Percentiles rank a stretch among this genome's conserved stretches.
phyloP scores from a whole-genome alignment of 2,888 invertebrate species.

The Seladonia tumulorum region DNA sequence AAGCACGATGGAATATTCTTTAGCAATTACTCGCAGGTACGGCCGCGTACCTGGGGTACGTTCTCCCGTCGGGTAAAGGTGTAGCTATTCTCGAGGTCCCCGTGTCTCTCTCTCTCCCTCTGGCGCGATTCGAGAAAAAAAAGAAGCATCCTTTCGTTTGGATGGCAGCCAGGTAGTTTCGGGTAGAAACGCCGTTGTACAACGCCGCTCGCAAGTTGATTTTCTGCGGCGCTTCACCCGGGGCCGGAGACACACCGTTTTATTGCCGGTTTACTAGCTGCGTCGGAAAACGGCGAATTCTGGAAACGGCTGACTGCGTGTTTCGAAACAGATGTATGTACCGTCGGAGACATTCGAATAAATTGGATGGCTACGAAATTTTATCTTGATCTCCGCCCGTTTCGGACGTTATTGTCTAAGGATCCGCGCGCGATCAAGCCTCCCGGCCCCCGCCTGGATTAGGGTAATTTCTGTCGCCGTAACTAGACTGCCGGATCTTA shows the following conservation, averaged over 20 bases:
- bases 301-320: constrained; percentile 12
- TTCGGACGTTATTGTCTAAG: constrained; percentile 6
- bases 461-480: background rate
- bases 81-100: background rate
- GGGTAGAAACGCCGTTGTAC: background rate
- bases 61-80: background rate
- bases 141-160: constrained; percentile 33
- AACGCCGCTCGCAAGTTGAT: constrained; percentile 15
- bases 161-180: constrained; percentile 34
- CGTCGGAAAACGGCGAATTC: background rate
- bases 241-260: background rate
- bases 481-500: background rate
- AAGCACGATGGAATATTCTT: background rate
- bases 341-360: constrained; percentile 1
- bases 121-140: constrained; percentile 15
- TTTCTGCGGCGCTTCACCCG: background rate
- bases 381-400: constrained; percentile 3
- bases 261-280: constrained; percentile 9
- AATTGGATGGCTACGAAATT: constrained; percentile 7
- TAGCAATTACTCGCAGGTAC: constrained; percentile 46
- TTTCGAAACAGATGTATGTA: background rate
- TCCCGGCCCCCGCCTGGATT: background rate
- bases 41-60: constrained; percentile 38
- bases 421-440: background rate
- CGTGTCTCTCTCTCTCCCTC: background rate